Percentiles rank a stretch among this genome's conserved stretches.
Conservation (phyloP, 2,797 vertebrate species). For the Enteromius treurensis region DNA sequence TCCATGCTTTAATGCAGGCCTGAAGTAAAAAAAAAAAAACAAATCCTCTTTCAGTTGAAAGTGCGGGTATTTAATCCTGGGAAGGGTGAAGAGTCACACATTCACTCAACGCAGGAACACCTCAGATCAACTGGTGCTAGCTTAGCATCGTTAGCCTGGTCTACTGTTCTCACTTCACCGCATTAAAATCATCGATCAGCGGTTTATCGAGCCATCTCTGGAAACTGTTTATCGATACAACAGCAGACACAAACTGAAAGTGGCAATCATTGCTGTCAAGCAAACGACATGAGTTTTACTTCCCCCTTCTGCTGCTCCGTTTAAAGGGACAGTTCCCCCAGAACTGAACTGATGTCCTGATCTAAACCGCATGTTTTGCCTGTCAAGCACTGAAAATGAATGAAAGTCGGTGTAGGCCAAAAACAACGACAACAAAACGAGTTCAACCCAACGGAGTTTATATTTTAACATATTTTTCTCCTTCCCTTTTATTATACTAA, state of each 20-base stretch:
- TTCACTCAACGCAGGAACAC: not conserved
- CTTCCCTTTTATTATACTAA: not conserved
- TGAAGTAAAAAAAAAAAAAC: not conserved
- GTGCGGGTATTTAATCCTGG: not conserved
- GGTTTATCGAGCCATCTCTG: not conserved
- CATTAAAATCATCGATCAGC: conserved; percentile 11
- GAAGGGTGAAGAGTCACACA: not conserved
- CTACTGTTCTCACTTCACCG: not conserved
- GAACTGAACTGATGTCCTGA: not conserved
- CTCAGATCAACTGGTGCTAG: conserved; percentile 24
- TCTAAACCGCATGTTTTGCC: not conserved
- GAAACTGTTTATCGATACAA: not conserved
- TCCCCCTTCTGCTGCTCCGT: not conserved
- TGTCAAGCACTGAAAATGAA: not conserved
- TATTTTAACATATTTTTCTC: not conserved
- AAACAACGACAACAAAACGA: not conserved
- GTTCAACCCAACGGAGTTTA: not conserved
- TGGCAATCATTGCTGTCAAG: not conserved
- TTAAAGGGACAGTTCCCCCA: conserved; percentile 19
- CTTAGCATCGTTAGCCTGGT: conserved; percentile 32
- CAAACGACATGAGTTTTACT: conserved; percentile 4
- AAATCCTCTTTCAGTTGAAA: conserved; percentile 15
- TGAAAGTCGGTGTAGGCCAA: not conserved
- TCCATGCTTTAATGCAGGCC: conserved; percentile 68
- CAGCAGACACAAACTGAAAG: not conserved